Conservation (phyloP, 2,113 vertebrate genomes). For the Thalassoma bifasciatum region DNA sequence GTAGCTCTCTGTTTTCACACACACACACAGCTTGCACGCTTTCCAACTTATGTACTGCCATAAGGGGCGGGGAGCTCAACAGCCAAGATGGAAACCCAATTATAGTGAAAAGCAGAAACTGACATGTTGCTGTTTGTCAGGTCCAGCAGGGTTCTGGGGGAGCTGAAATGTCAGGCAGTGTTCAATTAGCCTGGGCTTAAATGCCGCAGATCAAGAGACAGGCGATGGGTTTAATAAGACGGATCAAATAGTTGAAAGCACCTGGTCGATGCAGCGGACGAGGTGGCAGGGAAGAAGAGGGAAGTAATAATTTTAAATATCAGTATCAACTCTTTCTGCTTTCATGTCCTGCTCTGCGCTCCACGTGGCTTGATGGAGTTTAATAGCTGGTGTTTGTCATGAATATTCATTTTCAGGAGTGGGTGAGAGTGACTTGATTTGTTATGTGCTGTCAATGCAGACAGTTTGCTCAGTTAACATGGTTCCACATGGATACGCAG, state of each 20-base stretch:
- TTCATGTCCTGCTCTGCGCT: conserved; percentile 35
- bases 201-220: conserved; percentile 63
- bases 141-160: conserved; percentile 33
- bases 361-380: not conserved
- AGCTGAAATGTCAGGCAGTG: conserved; percentile 68
- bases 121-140: conserved; percentile 66
- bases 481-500: conserved; percentile 19
- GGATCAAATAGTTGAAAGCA: conserved; percentile 59
- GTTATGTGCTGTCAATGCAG: conserved; percentile 15
- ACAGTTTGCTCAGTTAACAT: conserved; percentile 20
- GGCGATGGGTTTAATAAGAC: conserved; percentile 53
- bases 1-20: conserved; percentile 39
- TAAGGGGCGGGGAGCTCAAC: conserved; percentile 11
- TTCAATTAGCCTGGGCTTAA: conserved; percentile 71
- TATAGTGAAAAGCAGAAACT: conserved; percentile 53
- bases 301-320: conserved; percentile 45
- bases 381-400: conserved; percentile 20
- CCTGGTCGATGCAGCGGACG: conserved; percentile 36
- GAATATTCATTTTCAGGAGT: conserved; percentile 39
- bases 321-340: conserved; percentile 24
- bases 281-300: not conserved
- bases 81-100: conserved; percentile 60
- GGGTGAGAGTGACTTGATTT: conserved; percentile 20
- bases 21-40: not conserved
- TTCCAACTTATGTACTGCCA: conserved; percentile 1